These are phyloP conservation scores for Hestina assimilis DNA, from an alignment of 1,140 invertebrate species.

Conservation along the genomic window DNA sequence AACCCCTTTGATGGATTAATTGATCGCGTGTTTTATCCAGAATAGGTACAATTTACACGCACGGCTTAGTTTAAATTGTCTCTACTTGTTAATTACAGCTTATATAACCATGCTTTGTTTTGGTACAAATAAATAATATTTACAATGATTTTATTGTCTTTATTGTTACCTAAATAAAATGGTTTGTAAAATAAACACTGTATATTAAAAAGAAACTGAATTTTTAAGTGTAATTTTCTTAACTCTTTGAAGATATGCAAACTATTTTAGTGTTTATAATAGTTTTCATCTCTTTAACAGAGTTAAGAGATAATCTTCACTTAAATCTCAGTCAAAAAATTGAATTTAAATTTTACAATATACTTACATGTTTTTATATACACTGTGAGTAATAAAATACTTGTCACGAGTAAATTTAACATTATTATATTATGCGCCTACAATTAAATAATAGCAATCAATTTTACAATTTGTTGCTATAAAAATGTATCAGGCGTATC, in stretches of 20 bases:
- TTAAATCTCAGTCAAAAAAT: too few species aligned
- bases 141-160: not conserved
- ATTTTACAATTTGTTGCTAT: slow-evolving; percentile 1
- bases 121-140: not conserved
- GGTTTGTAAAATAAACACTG: too few species aligned
- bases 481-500: not conserved
- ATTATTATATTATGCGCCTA: slow-evolving; percentile 15
- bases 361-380: slow-evolving; percentile 25
- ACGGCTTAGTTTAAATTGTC: slow-evolving; percentile 20
- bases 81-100: slow-evolving; percentile 1
- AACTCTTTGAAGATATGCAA: too few species aligned
- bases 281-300: too few species aligned
- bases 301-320: too few species aligned
- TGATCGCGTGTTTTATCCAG: slow-evolving; percentile 10
- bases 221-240: too few species aligned
- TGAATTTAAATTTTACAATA: too few species aligned
- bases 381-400: slow-evolving; percentile 12
- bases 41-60: slow-evolving; percentile 20
- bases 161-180: too few species aligned
- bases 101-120: not conserved
- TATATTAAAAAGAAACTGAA: too few species aligned
- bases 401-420: not conserved
- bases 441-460: not conserved
- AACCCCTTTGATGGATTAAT: slow-evolving; percentile 21
- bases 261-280: too few species aligned